Conservation (phyloP, 1,140 invertebrate genomes). For the Copidosoma floridanum region DNA sequence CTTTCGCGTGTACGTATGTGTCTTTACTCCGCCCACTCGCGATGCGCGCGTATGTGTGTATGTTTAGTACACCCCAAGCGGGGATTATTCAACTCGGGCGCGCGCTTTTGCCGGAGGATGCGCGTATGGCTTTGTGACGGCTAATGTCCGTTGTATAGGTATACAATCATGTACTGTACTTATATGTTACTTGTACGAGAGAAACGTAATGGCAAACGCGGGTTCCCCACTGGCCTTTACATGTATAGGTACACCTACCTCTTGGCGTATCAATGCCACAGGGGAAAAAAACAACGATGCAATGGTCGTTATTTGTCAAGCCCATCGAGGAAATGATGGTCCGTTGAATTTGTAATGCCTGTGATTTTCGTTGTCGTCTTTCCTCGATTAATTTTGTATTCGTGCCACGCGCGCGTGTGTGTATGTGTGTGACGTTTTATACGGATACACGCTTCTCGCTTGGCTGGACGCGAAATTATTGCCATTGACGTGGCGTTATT, state of each 20-base stretch:
- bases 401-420: no score
- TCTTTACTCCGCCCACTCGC: not conserved
- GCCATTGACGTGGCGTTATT: not conserved
- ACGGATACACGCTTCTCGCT: not conserved
- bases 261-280: conserved; percentile 15
- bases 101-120: not conserved
- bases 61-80: no score
- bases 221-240: no score
- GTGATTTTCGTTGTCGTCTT: conserved; percentile 12
- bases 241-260: no score
- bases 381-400: conserved; percentile 14
- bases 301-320: conserved; percentile 16
- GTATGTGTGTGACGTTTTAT: no score
- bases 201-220: conserved; percentile 10
- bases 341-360: conserved; percentile 9
- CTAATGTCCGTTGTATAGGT: not conserved
- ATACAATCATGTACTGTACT: no score
- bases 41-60: not conserved
- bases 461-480: conserved; percentile 9
- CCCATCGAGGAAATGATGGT: conserved; percentile 20
- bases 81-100: conserved; percentile 7
- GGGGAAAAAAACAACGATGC: conserved; percentile 14
- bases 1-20: not conserved
- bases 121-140: not conserved
- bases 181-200: no score